Evolutionary conservation across 2,888 invertebrate species (phyloP), one percentile per base, ranked within the genome.

Genomic region (Horisme vitalbata): DNA sequence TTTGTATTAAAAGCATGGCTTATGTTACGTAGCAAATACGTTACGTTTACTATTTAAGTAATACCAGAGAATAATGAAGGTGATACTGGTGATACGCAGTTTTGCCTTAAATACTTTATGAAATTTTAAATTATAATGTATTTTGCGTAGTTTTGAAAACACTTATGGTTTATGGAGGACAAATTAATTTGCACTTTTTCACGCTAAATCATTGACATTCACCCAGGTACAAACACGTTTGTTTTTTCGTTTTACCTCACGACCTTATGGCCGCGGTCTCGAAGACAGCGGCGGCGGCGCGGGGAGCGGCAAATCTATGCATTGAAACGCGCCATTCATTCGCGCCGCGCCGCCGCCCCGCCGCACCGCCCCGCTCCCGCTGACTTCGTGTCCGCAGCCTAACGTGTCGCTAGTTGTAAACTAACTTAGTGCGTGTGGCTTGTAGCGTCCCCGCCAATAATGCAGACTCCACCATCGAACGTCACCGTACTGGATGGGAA

Each of bases 401-500:
- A 26, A 26, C 20, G 36, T 45, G 33, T 45, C 32, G 59, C 59
- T 56, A 59, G 59, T 44, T 48, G 49, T 59, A 54, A 77, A 49
- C 72, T 85, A 84, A 86, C 79, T 65, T 65, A 65, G 70, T 72
- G 82, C 71, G 83, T 80, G 86, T 88, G 87, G 83, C 83, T 84
- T 83, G 88, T 91, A 97, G 98, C 97, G 59, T 95, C 97, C 57
- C 93, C 94, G 61, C 98, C 98, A 15, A 92, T 96, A 60, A 95
- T 98, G 93, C 95, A 95, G 79, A 91, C 90, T 45, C 92, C 94
- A 52, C 98, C 98, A 8, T 92, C 93, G 74, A 97, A 98, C 90
- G 87, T 94, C 54, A 98, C 98, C 7, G 95, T 97, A 53, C 90
- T 98, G 62, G 97, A 98, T 79, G 98, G 97, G 38, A 96, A 96